Evolutionary conservation across 1,140 invertebrate genomes (phyloP).

Genomic region (Homalodisca vitripennis): DNA sequence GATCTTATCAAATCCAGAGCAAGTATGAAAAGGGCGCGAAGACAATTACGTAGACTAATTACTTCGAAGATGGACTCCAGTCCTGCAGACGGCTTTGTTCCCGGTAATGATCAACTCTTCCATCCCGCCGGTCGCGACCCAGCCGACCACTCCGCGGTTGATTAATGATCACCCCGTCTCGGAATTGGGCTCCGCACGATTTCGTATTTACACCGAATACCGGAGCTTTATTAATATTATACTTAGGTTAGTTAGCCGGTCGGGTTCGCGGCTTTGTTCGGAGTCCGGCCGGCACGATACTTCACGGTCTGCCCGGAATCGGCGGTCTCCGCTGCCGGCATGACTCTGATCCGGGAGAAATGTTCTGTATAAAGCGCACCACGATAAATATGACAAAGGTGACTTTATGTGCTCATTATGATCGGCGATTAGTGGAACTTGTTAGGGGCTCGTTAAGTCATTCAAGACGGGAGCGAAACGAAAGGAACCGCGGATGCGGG

Average conservation of each 20-base stretch:
- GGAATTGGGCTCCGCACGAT: constrained; percentile 11
- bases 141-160: background rate
- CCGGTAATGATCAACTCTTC: constrained; percentile 8
- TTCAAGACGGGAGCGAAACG: constrained; percentile 1
- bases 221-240: constrained; percentile 19
- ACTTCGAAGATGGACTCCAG: constrained; percentile 21
- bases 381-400: constrained; percentile 17
- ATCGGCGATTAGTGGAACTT: constrained; percentile 5
- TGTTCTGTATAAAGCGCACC: background rate
- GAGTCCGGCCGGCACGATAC: background rate
- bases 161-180: background rate
- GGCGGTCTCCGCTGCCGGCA: background rate
- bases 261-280: background rate
- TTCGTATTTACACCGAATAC: constrained; percentile 18
- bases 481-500: background rate
- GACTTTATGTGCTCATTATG: constrained; percentile 17
- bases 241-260: background rate
- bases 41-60: constrained; percentile 21
- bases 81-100: constrained; percentile 1
- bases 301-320: background rate
- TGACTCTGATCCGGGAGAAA: background rate
- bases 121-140: too few relatives aligned
- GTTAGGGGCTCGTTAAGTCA: constrained; percentile 4
- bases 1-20: constrained; percentile 24
- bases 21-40: constrained; percentile 25